These are phyloP conservation scores for Epistrophella euchroma DNA, from an alignment of 2,888 invertebrate species.

Conservation along the genomic window DNA sequence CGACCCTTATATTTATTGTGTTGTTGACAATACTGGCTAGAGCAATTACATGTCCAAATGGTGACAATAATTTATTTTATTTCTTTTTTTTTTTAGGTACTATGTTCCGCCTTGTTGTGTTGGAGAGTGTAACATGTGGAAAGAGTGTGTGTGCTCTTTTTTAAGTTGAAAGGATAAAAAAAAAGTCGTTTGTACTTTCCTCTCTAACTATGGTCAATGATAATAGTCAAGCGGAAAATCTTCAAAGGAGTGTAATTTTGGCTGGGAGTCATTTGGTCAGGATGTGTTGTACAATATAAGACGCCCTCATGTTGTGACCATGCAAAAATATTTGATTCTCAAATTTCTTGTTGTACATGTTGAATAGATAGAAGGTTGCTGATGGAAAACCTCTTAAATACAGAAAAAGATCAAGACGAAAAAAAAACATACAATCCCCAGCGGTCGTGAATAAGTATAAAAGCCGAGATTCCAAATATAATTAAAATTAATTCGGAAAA, in stretches of 20 bases:
- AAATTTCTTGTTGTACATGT: conserved; percentile 26
- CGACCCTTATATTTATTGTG: conserved; percentile 64
- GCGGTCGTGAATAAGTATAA: too few relatives aligned
- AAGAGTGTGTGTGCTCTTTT: conserved; percentile 72
- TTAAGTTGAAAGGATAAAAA: conserved; percentile 55
- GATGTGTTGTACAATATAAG: conserved; percentile 59
- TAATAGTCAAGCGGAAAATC: conserved; percentile 65
- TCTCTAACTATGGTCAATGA: conserved; percentile 19
- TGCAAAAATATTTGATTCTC: conserved; percentile 59
- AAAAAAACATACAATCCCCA: too few relatives aligned
- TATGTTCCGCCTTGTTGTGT: conserved; percentile 59
- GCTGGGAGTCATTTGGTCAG: conserved; percentile 57
- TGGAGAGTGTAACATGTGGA: conserved; percentile 63
- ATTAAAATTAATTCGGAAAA: too few relatives aligned
- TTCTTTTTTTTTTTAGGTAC: conserved; percentile 15
- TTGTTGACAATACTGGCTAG: conserved; percentile 70
- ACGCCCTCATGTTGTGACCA: conserved; percentile 59
- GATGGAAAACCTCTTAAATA: not conserved
- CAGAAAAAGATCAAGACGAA: not conserved
- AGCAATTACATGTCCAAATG: conserved; percentile 76
- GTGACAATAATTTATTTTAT: conserved; percentile 75
- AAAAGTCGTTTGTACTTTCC: conserved; percentile 20
- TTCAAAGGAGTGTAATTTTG: conserved; percentile 55
- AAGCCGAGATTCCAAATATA: too few relatives aligned
- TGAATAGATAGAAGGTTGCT: not conserved